phyloP scores from a whole-genome alignment of 2,113 vertebrate species.

The Cephalopholis sonnerati region DNA sequence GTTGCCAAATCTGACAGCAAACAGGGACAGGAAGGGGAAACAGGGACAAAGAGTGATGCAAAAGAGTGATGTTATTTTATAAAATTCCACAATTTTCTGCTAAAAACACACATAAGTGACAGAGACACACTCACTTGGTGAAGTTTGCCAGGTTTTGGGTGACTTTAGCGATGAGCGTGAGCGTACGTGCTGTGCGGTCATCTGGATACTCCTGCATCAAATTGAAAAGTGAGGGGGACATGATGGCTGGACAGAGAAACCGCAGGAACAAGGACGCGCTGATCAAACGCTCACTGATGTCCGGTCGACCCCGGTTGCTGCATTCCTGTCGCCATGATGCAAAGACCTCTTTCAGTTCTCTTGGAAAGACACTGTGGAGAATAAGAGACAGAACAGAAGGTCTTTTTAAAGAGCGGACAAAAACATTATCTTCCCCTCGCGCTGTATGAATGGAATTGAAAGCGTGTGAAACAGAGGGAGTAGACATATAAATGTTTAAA shows the following conservation, averaged over 20 bases:
- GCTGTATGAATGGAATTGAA: background rate
- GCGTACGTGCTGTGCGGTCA: slow-evolving; percentile 95
- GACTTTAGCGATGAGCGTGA: slow-evolving; percentile 99
- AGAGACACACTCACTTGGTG: slow-evolving; percentile 89
- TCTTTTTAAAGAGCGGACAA: background rate
- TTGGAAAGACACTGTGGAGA: slow-evolving; percentile 91
- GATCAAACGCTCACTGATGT: slow-evolving; percentile 98
- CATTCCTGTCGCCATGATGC: slow-evolving; percentile 98
- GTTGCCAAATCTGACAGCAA: slow-evolving; percentile 90
- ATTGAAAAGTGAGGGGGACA: slow-evolving; percentile 98
- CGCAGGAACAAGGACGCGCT: slow-evolving; percentile 97
- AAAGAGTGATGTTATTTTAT: background rate
- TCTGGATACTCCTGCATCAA: slow-evolving; percentile 98
- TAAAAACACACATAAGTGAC: background rate
- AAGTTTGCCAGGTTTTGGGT: slow-evolving; percentile 99
- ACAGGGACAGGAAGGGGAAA: background rate
- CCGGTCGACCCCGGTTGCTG: slow-evolving; percentile 94
- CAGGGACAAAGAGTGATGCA: background rate
- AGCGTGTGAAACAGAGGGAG: background rate
- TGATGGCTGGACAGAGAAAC: slow-evolving; percentile 98
- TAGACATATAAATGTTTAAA: background rate
- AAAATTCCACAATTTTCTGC: background rate
- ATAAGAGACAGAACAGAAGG: background rate
- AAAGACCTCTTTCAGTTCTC: slow-evolving; percentile 98
- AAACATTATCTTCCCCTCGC: background rate